phyloP scores from a whole-genome alignment of 2,888 invertebrate species.

The Stenolophus ochropezus region DNA sequence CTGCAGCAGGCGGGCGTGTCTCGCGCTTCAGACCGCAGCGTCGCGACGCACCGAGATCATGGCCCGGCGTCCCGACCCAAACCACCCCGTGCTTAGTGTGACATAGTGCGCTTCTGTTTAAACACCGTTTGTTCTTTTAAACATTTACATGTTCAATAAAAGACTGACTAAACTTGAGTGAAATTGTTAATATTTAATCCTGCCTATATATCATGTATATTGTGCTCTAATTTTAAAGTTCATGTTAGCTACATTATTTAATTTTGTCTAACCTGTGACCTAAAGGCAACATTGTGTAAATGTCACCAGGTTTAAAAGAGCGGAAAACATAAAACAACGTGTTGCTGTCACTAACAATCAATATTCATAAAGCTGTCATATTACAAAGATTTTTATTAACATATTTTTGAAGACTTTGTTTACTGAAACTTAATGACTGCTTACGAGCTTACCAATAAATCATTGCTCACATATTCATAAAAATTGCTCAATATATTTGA shows the following conservation, averaged over 20 bases:
- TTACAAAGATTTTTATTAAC: slow-evolving; percentile 6
- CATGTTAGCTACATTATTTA: slow-evolving; percentile 42
- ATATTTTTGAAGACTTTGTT: slow-evolving; percentile 16
- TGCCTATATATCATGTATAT: slow-evolving; percentile 35
- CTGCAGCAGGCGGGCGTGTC: slow-evolving; percentile 56
- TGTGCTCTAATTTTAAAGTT: slow-evolving; percentile 43
- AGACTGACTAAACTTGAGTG: slow-evolving; percentile 32
- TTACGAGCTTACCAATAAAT: slow-evolving; percentile 33
- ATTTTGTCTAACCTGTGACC: slow-evolving; percentile 21
- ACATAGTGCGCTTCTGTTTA: background rate
- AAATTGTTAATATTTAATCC: slow-evolving; percentile 21
- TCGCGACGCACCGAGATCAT: slow-evolving; percentile 35
- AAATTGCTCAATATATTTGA: slow-evolving; percentile 44
- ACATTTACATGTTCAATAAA: slow-evolving; percentile 36
- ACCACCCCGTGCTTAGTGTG: background rate
- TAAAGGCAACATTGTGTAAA: slow-evolving; percentile 36
- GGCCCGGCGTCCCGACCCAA: slow-evolving; percentile 3
- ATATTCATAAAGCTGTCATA: slow-evolving; percentile 14
- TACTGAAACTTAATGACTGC: slow-evolving; percentile 29
- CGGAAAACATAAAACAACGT: slow-evolving; percentile 6
- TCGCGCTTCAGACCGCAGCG: slow-evolving; percentile 37
- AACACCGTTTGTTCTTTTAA: background rate
- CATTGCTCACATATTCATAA: slow-evolving; percentile 37
- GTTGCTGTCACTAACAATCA: background rate
- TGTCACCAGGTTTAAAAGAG: slow-evolving; percentile 45